These are phyloP conservation scores for Paelopatides confundens DNA, from an alignment of 53 echinoderm and acorn worm genomes.

Conservation along the genomic window DNA sequence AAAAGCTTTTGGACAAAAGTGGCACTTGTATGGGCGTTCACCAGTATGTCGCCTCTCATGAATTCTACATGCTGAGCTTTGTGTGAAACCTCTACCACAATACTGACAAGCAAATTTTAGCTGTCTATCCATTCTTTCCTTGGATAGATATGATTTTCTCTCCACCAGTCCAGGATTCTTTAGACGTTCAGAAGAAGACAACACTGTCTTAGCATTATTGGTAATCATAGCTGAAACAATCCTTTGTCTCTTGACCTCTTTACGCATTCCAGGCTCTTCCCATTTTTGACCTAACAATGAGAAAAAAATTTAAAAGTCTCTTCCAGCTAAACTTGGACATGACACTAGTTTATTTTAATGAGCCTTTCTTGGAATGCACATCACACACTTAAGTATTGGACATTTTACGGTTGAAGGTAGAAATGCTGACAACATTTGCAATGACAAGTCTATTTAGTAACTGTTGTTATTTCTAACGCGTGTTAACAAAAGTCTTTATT, in stretches of 20 bases:
- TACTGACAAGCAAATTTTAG: constrained; percentile 33
- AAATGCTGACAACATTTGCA: too few species aligned
- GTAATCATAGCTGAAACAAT: neutral
- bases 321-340: too few species aligned
- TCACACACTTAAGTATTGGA: too few species aligned
- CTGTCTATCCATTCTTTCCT: neutral
- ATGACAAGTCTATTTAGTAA: too few species aligned
- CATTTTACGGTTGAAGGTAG: too few species aligned
- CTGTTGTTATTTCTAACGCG: too few species aligned
- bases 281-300: constrained; percentile 30
- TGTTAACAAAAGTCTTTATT: too few species aligned
- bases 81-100: constrained; percentile 60
- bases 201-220: neutral
- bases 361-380: too few species aligned
- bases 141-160: neutral
- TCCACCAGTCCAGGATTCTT: neutral
- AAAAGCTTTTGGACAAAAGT: constrained; percentile 51
- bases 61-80: constrained; percentile 55
- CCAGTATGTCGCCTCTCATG: constrained; percentile 64
- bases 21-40: constrained; percentile 49
- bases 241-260: neutral
- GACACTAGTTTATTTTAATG: too few species aligned
- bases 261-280: neutral
- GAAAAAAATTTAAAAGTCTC: constrained; percentile 3
- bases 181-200: neutral